A percentile compares a stretch with the other conserved stretches of the same genome.
phyloP scores from a whole-genome alignment of 2,113 vertebrate species.

The Vidua chalybeata region DNA sequence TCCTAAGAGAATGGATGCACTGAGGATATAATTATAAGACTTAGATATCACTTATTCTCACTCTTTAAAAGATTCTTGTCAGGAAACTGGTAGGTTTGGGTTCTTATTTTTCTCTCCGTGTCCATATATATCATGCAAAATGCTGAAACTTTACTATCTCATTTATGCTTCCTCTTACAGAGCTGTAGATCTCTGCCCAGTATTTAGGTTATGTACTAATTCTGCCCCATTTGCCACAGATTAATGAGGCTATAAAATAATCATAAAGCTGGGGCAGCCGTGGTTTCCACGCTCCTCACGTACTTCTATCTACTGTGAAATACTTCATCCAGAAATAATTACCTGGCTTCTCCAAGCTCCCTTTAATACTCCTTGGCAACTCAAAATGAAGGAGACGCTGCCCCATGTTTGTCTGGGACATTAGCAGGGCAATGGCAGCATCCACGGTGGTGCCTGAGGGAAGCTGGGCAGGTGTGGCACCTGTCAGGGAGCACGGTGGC shows the following conservation, averaged over 20 bases:
- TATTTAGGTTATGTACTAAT: constrained; percentile 9
- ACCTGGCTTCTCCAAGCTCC: not conserved
- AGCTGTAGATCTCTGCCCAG: not conserved
- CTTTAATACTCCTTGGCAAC: not conserved
- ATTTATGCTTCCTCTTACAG: constrained; percentile 7
- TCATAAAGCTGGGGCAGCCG: constrained; percentile 1
- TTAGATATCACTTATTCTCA: not conserved
- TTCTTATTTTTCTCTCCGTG: not conserved
- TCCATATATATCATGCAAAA: not conserved
- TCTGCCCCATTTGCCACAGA: constrained; percentile 34
- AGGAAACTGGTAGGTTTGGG: not conserved
- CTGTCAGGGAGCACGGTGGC: rapidly evolving
- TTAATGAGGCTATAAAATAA: constrained; percentile 50
- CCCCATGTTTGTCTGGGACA: not conserved
- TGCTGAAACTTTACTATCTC: constrained; percentile 15
- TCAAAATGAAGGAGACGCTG: not conserved
- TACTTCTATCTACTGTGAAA: constrained; percentile 25
- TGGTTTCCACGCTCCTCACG: not conserved
- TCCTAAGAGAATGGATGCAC: constrained; percentile 8
- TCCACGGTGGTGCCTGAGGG: rapidly evolving
- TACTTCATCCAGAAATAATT: constrained; percentile 27
- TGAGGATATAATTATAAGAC: constrained; percentile 25
- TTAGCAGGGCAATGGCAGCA: not conserved
- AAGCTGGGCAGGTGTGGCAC: not conserved
- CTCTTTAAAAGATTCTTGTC: not conserved